Base-by-base conservation (phyloP, 2,888 invertebrate species). In the Caenorhabditis parvicauda region DNA sequence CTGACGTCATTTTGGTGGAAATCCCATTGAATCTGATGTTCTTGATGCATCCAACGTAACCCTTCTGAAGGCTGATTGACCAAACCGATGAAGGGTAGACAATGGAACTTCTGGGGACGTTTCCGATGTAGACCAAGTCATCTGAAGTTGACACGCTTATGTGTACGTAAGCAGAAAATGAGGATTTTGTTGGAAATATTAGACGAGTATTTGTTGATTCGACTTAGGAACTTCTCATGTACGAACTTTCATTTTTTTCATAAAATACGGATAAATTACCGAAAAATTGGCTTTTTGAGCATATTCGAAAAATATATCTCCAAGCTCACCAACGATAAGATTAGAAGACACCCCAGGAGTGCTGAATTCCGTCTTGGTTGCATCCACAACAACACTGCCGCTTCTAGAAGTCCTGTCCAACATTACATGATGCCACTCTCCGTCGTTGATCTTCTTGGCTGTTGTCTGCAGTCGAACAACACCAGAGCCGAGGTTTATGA, bases 401-500 rank as follows among this genome's bases (percentile, higher is more conserved):
- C 66, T 70, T 37, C 79, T 53, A 12, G 78, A 74, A n/a, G 73
- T 50, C 29, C 79, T 55, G 41, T 80, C 77, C 59, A 79, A 45
- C 43, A 67, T 64, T 2, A 79, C 77, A 27, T 70, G 71, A 55
- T 79, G 79, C 79, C 79, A 79, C 21, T 65, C 60, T 14, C 66
- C 75, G 28, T 74, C 73, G 42, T 62, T 68, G n/a, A 77, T 62
- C 42, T 69, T 64, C 45, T 65, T 71, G 3, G 76, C 64, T 2
- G 76, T 76, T 9, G 76, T 71, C 67, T 76, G 59, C 50, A 92
- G 88, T 79, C 91, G 89, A 3, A 90, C 88, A 0, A 90, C 88
- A 0, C 94, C 94, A 2, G 92, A 90, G 0, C 95, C 95, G 44
- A 95, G 86, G 81, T 94, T 92, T 77, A 93, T 75, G 76, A 94